Percentiles rank a stretch among this genome's conserved stretches.
Conservation (phyloP, 2,797 vertebrate genomes). For the Coccyzus lansbergi region DNA sequence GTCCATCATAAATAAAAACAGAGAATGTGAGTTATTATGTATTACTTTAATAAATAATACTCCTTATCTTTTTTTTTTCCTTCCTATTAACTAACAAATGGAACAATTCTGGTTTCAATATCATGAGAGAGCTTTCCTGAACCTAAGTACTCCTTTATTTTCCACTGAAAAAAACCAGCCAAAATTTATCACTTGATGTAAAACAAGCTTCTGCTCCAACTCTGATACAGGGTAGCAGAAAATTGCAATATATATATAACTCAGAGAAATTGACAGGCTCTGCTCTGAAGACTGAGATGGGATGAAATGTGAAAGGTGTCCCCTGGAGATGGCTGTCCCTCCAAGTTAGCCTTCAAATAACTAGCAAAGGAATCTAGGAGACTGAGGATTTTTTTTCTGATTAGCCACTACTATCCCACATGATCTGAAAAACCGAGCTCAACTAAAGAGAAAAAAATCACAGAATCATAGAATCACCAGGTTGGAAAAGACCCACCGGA, state of each 20-base stretch:
- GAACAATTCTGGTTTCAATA: background rate
- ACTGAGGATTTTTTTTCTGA: background rate
- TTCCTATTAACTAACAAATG: background rate
- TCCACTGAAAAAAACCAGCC: background rate
- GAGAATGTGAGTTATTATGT: background rate
- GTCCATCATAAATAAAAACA: background rate
- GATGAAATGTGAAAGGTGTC: conserved; percentile 26
- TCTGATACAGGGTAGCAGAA: background rate
- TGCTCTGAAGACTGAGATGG: conserved; percentile 18
- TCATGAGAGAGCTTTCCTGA: background rate
- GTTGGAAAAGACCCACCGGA: too few relatives aligned
- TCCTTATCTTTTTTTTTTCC: background rate
- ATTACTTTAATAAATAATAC: background rate
- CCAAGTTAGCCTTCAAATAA: conserved; percentile 6
- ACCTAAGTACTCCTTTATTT: background rate
- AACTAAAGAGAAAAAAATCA: background rate
- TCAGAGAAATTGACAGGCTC: conserved; percentile 7
- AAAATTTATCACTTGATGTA: background rate
- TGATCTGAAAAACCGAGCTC: background rate
- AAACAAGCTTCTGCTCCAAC: background rate
- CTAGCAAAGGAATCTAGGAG: background rate
- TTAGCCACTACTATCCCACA: background rate
- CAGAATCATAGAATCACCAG: too few relatives aligned
- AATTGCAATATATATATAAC: background rate
- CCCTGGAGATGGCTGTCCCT: conserved; percentile 41